Evolutionary conservation across 1,140 invertebrate species (phyloP), one percentile per base, ranked within the genome.

Genomic region (Holotrichia oblita): DNA sequence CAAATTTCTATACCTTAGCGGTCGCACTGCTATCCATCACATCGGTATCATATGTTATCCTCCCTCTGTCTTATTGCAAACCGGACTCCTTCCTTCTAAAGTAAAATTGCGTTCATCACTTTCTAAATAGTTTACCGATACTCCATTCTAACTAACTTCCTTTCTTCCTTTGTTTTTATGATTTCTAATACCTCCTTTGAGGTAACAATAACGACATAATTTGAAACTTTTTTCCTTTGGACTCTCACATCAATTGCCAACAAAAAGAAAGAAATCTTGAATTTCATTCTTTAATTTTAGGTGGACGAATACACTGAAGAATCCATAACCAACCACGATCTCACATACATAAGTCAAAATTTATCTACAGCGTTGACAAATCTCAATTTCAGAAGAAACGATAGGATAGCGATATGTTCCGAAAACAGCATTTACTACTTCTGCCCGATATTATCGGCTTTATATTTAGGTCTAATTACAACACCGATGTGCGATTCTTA

Each of bases 391-490:
- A 64, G 20, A 6, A 64, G 9, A 64, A 6, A 64, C 17, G 61
- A 64, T 27, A 64, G 20, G 9, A 64, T 64, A 0, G 61, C 61
- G 17, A 27, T 64, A 64, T 64, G 61, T 64, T 64, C 61, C 6
- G 61, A 64, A 24, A 24, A 27, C 61, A 64, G 17, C 17, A 64
- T 64, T 20, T 64, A 24, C 61, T 22, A 64, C 17, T 20, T 17
- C 14, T 64, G 61, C 24, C 61, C 61, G 3, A 17, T 64, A 2
- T 12, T 64, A 24, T 20, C 61, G 9, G 61, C 61, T 2, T 17
- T 64, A 64, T 64, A 64, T 20, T 20, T 64, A 27, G 61, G 61
- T 27, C 6, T 64, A 64, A 64, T 27, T 9, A 27, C 61, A 3
- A 27, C 24, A 20, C 61, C 61, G 4, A 64, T 64, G 10, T 64